A percentile compares a stretch with the other conserved stretches of the same genome.
phyloP scores from a whole-genome alignment of 2,888 invertebrate genomes.

The Drosophila mulleri region DNA sequence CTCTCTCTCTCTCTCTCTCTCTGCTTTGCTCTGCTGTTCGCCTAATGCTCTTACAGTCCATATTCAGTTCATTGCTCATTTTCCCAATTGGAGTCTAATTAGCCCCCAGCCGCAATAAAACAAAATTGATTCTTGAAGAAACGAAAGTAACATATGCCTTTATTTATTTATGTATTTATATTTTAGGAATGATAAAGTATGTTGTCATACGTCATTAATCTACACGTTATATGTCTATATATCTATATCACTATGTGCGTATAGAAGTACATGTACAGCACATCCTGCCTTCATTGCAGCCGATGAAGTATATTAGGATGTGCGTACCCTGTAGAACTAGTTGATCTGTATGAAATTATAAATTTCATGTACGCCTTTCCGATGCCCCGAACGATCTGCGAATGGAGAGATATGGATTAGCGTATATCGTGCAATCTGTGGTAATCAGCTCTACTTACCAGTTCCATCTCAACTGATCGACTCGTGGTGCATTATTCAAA shows the following conservation, averaged over 20 bases:
- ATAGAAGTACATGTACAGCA: too few relatives aligned
- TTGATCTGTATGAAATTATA: background rate
- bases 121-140: background rate
- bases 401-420: background rate
- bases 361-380: background rate
- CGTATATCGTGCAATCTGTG: background rate
- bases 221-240: too few relatives aligned
- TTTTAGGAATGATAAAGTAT: too few relatives aligned
- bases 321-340: background rate
- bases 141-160: too few relatives aligned
- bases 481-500: background rate
- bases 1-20: too few relatives aligned
- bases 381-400: background rate
- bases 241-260: too few relatives aligned
- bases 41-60: background rate
- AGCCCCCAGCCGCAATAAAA: background rate
- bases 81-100: background rate
- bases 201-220: too few relatives aligned
- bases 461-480: background rate
- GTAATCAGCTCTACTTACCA: background rate
- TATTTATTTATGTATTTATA: too few relatives aligned
- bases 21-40: too few relatives aligned
- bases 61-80: background rate
- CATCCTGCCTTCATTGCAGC: too few relatives aligned
- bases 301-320: too few relatives aligned